Evolutionary conservation across 2,113 vertebrate species (phyloP).

Genomic region (Motacilla tschutschensis): DNA sequence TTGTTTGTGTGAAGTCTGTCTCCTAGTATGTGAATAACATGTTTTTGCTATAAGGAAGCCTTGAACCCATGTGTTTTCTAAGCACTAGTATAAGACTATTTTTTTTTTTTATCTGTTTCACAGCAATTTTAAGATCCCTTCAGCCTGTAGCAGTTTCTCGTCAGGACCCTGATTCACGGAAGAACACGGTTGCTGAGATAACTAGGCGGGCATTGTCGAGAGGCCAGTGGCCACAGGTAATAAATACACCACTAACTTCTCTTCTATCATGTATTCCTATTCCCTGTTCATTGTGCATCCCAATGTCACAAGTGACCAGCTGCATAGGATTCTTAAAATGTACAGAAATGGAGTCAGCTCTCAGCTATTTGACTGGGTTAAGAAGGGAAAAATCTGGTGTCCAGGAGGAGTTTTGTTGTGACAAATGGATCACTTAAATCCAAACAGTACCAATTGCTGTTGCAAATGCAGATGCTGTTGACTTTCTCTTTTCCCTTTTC

Average conservation of each 20-base stretch:
- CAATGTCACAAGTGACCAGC: background rate
- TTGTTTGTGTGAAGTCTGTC: background rate
- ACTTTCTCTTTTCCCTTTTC: background rate
- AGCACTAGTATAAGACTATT: background rate
- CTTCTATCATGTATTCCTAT: background rate
- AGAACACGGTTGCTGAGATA: constrained; percentile 90
- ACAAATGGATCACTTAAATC: background rate
- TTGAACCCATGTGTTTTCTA: background rate
- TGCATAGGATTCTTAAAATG: background rate
- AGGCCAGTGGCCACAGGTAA: constrained; percentile 93
- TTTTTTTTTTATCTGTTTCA: background rate
- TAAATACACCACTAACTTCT: background rate
- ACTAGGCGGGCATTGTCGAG: constrained; percentile 80
- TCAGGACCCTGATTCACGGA: constrained; percentile 89
- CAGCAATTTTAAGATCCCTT: constrained; percentile 74
- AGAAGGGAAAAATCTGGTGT: background rate
- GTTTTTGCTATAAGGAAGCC: background rate
- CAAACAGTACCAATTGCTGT: background rate
- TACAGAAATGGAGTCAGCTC: background rate
- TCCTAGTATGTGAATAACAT: background rate
- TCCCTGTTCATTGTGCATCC: background rate
- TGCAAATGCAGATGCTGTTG: background rate
- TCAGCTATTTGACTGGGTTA: background rate
- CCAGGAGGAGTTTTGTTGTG: background rate
- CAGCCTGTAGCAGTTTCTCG: constrained; percentile 93